These are phyloP conservation scores for Amphipyra tragopoginis DNA, from an alignment of 2,888 invertebrate species.

Conservation along the genomic window DNA sequence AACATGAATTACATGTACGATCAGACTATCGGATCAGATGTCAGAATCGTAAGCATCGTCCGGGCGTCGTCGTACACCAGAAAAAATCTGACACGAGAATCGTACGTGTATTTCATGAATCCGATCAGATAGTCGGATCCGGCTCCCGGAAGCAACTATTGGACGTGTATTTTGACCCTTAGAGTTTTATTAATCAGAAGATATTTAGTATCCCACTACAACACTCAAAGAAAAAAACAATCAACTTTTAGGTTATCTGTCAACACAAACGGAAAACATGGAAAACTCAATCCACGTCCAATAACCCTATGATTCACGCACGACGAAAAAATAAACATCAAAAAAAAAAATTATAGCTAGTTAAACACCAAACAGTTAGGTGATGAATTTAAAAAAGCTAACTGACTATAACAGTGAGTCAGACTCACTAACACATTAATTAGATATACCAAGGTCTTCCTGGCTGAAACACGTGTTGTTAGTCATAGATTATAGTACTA, in stretches of 20 bases:
- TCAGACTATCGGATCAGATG: too few species aligned
- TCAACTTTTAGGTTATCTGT: not conserved
- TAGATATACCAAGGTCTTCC: constrained; percentile 56
- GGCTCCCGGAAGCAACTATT: too few species aligned
- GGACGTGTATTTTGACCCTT: too few species aligned
- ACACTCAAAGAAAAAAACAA: not conserved
- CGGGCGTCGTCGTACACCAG: too few species aligned
- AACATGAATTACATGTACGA: too few species aligned
- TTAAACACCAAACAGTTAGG: constrained; percentile 41
- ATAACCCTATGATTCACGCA: constrained; percentile 46
- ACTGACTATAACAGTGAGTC: constrained; percentile 51
- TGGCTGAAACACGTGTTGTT: constrained; percentile 39
- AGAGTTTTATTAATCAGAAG: too few species aligned
- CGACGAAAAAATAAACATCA: constrained; percentile 18
- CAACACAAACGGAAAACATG: not conserved
- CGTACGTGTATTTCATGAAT: too few species aligned
- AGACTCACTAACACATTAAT: constrained; percentile 38
- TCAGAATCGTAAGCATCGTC: too few species aligned
- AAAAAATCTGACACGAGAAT: too few species aligned
- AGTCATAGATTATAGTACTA: constrained; percentile 33
- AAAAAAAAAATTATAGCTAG: constrained; percentile 48
- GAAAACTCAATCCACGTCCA: constrained; percentile 31
- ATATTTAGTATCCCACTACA: too few species aligned
- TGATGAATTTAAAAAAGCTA: constrained; percentile 57
- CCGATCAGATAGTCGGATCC: too few species aligned